These are phyloP conservation scores for Eupithecia centaureata DNA, from an alignment of 2,888 invertebrate species.

Conservation along the genomic window DNA sequence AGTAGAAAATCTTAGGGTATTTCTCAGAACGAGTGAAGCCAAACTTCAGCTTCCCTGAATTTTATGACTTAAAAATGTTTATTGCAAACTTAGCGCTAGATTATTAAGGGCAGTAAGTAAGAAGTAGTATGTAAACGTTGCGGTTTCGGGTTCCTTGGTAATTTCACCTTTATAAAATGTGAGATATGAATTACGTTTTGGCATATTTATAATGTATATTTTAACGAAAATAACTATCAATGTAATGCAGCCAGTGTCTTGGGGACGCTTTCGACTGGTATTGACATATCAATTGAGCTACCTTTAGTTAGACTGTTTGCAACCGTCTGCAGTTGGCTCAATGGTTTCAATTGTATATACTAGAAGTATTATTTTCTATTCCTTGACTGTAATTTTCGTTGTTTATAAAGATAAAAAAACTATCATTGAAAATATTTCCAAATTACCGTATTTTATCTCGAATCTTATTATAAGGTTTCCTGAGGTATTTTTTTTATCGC, in stretches of 20 bases:
- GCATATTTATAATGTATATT: background rate
- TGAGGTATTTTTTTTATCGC: too few species aligned
- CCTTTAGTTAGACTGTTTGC: too few species aligned
- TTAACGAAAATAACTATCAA: background rate
- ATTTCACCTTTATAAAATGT: background rate
- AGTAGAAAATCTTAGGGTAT: conserved; percentile 9
- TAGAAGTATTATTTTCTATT: too few species aligned
- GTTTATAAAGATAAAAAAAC: too few species aligned
- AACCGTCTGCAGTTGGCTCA: too few species aligned
- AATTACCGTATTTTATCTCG: background rate
- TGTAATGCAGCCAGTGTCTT: too few species aligned
- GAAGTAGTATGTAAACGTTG: background rate
- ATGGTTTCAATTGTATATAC: too few species aligned
- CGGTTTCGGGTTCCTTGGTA: background rate
- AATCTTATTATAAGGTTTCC: background rate
- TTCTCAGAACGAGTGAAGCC: conserved; percentile 6
- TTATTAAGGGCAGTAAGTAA: background rate
- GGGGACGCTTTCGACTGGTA: too few species aligned
- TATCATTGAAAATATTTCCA: background rate
- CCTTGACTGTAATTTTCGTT: too few species aligned
- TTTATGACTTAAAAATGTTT: background rate
- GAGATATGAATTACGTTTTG: background rate
- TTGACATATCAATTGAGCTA: too few species aligned
- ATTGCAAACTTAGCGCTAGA: background rate
- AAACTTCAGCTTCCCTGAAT: background rate